Percentiles rank a stretch among this genome's conserved stretches.
These are phyloP conservation scores for Calidris pugnax DNA, from an alignment of 2,113 vertebrate species.

Conservation along the genomic window DNA sequence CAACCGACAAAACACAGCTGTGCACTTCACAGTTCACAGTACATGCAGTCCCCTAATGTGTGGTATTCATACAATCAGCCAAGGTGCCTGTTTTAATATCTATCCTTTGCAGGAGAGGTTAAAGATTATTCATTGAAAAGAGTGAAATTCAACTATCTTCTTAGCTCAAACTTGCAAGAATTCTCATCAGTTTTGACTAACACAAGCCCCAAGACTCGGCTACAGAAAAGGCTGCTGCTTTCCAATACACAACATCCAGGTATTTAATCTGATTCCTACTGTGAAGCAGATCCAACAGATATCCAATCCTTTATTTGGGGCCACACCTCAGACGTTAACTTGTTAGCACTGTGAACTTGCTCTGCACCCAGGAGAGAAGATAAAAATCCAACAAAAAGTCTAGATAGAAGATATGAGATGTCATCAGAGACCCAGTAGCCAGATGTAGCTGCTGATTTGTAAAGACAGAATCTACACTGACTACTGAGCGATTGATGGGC, in stretches of 20 bases:
- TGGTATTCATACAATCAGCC: background rate
- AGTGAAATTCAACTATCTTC: background rate
- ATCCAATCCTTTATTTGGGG: conserved; percentile 13
- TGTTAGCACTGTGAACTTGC: conserved; percentile 14
- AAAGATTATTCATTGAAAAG: background rate
- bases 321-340: background rate
- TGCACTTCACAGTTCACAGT: background rate
- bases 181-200: background rate
- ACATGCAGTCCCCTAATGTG: accelerated
- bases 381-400: conserved; percentile 60
- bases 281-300: background rate
- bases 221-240: background rate
- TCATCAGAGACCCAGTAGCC: conserved; percentile 99
- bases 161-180: background rate
- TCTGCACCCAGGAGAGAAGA: conserved; percentile 65
- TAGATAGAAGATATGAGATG: conserved; percentile 76
- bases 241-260: background rate
- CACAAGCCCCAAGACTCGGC: background rate
- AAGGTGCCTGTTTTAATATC: background rate
- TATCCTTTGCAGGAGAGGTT: background rate
- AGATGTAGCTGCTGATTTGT: conserved; percentile 99
- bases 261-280: background rate
- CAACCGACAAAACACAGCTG: background rate
- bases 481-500: conserved; percentile 93
- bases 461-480: conserved; percentile 99